Conservation (phyloP, 2,797 vertebrate species). For the Tarsius wallacei region DNA sequence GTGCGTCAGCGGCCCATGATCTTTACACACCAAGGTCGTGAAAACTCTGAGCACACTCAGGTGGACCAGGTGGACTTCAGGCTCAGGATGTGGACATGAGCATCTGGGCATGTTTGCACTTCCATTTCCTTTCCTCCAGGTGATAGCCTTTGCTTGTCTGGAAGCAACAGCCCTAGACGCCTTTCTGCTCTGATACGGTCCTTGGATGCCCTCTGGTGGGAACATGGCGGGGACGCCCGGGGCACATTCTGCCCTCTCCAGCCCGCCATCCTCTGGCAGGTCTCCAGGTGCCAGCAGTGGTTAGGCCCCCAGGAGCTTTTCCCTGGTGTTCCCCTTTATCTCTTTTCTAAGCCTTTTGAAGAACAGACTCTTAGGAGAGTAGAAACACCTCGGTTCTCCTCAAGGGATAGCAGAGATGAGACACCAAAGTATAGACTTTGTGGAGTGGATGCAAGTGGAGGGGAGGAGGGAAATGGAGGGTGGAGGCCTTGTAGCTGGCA, state of each 20-base stretch:
- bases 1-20: accelerated
- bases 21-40: accelerated
- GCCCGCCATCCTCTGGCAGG: accelerated
- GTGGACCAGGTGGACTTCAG: too few relatives aligned
- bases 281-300: accelerated
- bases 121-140: accelerated
- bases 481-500: too few relatives aligned
- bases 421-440: too few relatives aligned
- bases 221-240: accelerated
- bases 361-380: background rate
- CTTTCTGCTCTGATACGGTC: too few relatives aligned
- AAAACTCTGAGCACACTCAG: accelerated
- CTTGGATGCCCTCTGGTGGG: accelerated
- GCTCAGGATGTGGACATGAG: accelerated
- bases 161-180: background rate
- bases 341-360: background rate
- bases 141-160: background rate
- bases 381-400: background rate
- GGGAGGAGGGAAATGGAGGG: background rate
- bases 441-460: accelerated
- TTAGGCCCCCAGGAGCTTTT: background rate
- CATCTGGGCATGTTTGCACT: accelerated
- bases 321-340: accelerated
- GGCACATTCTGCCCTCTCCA: background rate
- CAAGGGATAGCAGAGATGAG: background rate